phyloP scores from a whole-genome alignment of 1,140 invertebrate genomes.

The Adelges cooleyi region DNA sequence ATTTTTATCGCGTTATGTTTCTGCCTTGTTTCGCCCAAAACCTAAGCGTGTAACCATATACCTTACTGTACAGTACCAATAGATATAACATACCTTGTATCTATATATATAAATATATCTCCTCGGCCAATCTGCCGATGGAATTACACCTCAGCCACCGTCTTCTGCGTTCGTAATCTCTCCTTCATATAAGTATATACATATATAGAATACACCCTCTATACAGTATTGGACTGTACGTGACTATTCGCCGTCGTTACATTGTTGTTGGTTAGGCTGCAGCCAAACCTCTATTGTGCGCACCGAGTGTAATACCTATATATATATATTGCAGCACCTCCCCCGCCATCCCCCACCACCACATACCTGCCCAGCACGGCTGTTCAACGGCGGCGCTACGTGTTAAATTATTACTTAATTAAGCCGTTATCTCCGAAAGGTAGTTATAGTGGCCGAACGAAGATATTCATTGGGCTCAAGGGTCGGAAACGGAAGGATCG shows the following conservation, averaged over 20 bases:
- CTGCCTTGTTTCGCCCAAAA: too few relatives aligned
- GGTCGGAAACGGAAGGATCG: conserved; percentile 27
- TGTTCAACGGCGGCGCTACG: not conserved
- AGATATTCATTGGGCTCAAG: conserved; percentile 23
- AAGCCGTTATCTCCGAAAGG: conserved; percentile 26
- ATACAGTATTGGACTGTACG: not conserved
- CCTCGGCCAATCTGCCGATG: too few relatives aligned
- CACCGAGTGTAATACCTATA: not conserved
- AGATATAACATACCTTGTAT: too few relatives aligned
- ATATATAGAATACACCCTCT: too few relatives aligned
- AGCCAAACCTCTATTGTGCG: conserved; percentile 1
- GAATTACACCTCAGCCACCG: too few relatives aligned
- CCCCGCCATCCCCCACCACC: not conserved
- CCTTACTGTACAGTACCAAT: too few relatives aligned
- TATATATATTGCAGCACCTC: not conserved
- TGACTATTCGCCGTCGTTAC: not conserved
- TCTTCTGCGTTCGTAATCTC: too few relatives aligned
- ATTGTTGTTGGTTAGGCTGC: not conserved
- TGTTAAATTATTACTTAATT: conserved; percentile 29
- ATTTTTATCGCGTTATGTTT: too few relatives aligned
- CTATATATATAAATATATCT: too few relatives aligned
- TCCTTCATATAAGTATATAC: too few relatives aligned
- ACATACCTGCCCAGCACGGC: not conserved
- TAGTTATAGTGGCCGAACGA: conserved; percentile 24
- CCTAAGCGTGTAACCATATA: too few relatives aligned